Conservation (phyloP, 2,113 vertebrate genomes). For the Phrynocephalus versicolor region DNA sequence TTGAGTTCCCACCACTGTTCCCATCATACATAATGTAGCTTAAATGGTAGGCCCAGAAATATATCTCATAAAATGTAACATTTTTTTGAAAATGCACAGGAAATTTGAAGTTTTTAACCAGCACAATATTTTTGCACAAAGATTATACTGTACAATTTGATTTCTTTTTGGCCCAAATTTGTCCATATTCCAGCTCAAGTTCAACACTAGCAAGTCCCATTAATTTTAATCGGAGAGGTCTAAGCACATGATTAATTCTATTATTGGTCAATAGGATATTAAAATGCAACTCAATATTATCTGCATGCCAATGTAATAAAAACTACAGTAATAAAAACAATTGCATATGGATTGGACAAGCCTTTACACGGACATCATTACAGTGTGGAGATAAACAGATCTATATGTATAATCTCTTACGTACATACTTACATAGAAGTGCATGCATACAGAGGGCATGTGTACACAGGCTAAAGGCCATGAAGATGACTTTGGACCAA, state of each 20-base stretch:
- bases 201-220: background rate
- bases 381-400: no score
- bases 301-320: background rate
- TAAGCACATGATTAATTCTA: background rate
- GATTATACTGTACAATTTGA: background rate
- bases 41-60: background rate
- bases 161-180: no score
- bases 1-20: background rate
- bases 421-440: background rate
- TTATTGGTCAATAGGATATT: background rate
- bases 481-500: constrained; percentile 20
- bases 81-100: background rate
- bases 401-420: no score
- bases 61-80: background rate
- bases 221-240: no score
- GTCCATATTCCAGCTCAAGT: background rate
- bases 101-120: background rate
- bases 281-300: background rate
- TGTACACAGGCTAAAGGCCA: constrained; percentile 15
- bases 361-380: no score
- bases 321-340: background rate
- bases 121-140: background rate
- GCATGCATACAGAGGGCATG: constrained; percentile 1
- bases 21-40: background rate
- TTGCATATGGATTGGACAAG: no score